phyloP scores from a whole-genome alignment of 1,140 invertebrate genomes.

The Palaemon carinicauda region DNA sequence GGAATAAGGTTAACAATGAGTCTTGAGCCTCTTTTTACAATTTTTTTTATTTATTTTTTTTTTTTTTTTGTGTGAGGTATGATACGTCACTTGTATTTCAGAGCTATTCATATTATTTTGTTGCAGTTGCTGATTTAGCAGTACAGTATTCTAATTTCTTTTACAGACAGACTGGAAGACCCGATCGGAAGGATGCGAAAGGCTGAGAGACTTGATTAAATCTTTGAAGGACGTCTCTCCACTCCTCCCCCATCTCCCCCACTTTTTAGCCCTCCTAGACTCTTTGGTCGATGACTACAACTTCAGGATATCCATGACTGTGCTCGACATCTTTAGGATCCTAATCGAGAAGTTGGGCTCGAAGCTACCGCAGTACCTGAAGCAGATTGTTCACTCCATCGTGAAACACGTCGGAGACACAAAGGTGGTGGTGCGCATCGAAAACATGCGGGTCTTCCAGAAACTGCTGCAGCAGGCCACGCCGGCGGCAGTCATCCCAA shows the following conservation, averaged over 20 bases:
- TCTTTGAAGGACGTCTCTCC: constrained; percentile 67
- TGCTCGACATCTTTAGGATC: constrained; percentile 69
- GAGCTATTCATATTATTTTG: no score
- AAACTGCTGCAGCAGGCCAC: constrained; percentile 46
- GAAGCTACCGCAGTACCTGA: neutral
- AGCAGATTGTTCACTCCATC: constrained; percentile 27
- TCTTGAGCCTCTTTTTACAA: neutral
- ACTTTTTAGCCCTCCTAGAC: constrained; percentile 71
- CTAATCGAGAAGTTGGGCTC: constrained; percentile 58
- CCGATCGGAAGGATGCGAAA: constrained; percentile 69
- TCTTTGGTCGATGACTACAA: constrained; percentile 71
- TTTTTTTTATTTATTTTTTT: neutral
- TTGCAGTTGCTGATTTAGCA: no score
- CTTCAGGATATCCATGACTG: constrained; percentile 70
- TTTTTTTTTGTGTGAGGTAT: no score
- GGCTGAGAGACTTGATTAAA: constrained; percentile 69
- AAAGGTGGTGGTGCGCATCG: constrained; percentile 53
- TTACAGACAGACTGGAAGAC: constrained; percentile 70
- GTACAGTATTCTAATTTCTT: neutral
- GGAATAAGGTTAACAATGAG: no score
- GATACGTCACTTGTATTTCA: no score
- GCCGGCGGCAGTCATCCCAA: constrained; percentile 21
- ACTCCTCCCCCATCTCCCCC: constrained; percentile 72
- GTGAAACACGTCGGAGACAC: constrained; percentile 50
- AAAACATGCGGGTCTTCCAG: constrained; percentile 54